Base-by-base conservation (phyloP, 2,888 invertebrate species). In the Byasa hedistus region DNA sequence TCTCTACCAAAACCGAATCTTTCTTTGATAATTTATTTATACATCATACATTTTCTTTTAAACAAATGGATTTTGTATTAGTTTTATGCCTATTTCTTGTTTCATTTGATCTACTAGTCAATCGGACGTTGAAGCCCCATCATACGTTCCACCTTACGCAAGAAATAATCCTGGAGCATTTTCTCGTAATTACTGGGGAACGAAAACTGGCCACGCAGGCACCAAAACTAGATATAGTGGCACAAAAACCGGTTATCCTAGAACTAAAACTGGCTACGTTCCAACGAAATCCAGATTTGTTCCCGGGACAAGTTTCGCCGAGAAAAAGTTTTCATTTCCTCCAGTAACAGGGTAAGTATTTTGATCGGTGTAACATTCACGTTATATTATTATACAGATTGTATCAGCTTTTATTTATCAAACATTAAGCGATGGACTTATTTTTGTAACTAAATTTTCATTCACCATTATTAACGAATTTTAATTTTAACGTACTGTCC, bases 51-150 rank as follows among this genome's bases (percentile, higher is more conserved):
- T 39, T 36, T 12, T 2, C 39, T 8, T 32, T 32, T 32, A 10
- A 7, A 10, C 32, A 7, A 32, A 10, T 10, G 32, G 32, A 32
- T 3, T 44, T 44, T 44, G 17, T 44, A 15, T 44, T 44, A 15
- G 17, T 17, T 19, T 2, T 44, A 44, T 44, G 17, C 12, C 12
- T 15, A 44, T 17, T 0, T n/a, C 7, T 48, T n/a, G 19, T 48
- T 48, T 39, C 5, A 44, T 56, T 27, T 60, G 24, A 59, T 39
- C 17, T 19, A 27, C 32, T 76, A 91, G 91, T 3, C 88, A 89
- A 86, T 83, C 88, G 1, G 91, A 91, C 68, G 89, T 89, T 0
- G 78, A 84, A 71, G 89, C 90, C 0, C 89, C 90, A 0, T 72
- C 79, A 0, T 90, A 91, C 72, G 72, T 81, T 17, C 90, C 90